Conservation (phyloP, 2,113 vertebrate genomes). For the Serilophus lunatus region DNA sequence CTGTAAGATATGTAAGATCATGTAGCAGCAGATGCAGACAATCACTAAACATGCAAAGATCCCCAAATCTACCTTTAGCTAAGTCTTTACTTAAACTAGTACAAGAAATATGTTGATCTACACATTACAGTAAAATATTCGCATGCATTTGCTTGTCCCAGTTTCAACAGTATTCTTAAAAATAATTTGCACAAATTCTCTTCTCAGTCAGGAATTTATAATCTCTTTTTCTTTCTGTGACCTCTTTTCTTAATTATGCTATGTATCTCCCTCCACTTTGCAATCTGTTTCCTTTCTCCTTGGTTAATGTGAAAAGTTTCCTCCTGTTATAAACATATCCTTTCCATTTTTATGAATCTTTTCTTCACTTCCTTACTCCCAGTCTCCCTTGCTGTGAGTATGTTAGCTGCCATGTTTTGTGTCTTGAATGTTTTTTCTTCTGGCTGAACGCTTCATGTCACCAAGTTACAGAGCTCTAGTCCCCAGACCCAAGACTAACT, state of each 20-base stretch:
- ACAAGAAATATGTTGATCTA: neutral
- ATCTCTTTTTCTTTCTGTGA: neutral
- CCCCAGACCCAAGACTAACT: neutral
- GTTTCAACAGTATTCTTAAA: neutral
- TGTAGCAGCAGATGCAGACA: neutral
- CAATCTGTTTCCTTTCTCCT: conserved; percentile 5
- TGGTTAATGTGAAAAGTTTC: neutral
- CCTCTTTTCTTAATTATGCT: neutral
- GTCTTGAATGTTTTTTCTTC: neutral
- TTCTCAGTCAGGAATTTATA: conserved; percentile 1
- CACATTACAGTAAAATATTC: neutral
- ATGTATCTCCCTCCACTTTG: conserved; percentile 3
- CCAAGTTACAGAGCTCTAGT: neutral
- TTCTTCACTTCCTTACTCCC: neutral
- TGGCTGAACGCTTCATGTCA: neutral
- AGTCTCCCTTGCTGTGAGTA: neutral
- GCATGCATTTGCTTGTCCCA: neutral
- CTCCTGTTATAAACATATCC: neutral
- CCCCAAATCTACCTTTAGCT: neutral
- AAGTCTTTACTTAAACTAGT: neutral
- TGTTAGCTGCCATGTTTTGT: neutral
- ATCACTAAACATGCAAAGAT: neutral
- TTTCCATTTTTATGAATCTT: neutral
- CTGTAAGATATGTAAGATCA: neutral
- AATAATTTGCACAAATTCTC: neutral